Conservation (phyloP, 2,113 vertebrate species). For the Noturus placidus region DNA sequence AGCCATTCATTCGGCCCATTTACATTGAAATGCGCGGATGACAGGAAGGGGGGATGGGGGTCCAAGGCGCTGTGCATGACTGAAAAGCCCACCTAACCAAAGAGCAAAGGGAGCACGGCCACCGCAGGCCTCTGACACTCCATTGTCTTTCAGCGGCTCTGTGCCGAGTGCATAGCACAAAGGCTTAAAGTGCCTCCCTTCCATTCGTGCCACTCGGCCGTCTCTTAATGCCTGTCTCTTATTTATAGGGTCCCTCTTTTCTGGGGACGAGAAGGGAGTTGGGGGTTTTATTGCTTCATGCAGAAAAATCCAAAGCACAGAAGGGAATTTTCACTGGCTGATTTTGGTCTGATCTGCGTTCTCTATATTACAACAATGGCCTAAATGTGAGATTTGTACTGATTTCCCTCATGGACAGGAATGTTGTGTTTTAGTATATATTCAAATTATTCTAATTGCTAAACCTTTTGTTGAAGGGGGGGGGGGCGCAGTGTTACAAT, state of each 20-base stretch:
- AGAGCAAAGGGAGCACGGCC: conserved; percentile 64
- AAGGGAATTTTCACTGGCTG: background rate
- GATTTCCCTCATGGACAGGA: background rate
- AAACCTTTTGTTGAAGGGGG: background rate
- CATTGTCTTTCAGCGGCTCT: conserved; percentile 57
- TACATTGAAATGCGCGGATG: conserved; percentile 79
- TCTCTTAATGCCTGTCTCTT: conserved; percentile 33
- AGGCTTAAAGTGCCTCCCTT: conserved; percentile 69
- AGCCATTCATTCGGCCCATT: conserved; percentile 75
- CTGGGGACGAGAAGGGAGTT: background rate
- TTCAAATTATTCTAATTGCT: background rate
- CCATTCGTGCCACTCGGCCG: conserved; percentile 50
- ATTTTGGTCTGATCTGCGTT: conserved; percentile 17
- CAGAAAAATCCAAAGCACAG: background rate
- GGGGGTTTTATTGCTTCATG: background rate
- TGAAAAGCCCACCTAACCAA: conserved; percentile 74
- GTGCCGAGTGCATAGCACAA: conserved; percentile 68
- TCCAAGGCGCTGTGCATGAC: conserved; percentile 59
- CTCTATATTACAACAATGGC: background rate
- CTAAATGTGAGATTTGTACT: background rate
- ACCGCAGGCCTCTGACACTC: conserved; percentile 58
- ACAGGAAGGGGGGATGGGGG: conserved; percentile 73
- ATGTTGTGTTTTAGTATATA: too few relatives aligned
- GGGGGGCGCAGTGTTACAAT: background rate
- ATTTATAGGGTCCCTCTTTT: conserved; percentile 25